These are phyloP conservation scores for Agonopterix heracliana DNA, from an alignment of 2,888 invertebrate genomes.

Conservation along the genomic window DNA sequence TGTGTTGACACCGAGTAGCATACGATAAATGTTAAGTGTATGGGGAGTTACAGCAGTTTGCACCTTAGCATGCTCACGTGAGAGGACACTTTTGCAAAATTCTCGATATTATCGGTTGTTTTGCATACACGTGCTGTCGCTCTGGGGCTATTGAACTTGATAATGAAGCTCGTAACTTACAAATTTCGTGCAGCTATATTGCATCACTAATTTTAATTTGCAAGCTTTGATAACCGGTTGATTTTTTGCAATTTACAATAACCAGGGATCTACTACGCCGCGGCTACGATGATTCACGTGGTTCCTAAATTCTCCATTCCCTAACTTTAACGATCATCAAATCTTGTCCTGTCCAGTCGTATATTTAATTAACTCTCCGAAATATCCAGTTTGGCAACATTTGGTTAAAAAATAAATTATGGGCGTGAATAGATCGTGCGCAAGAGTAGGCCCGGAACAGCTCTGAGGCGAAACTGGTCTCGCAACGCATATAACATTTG, in stretches of 20 bases:
- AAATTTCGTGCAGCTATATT: conserved; percentile 55
- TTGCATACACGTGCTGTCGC: conserved; percentile 73
- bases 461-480: conserved; percentile 66
- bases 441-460: conserved; percentile 66
- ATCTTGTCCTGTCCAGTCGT: conserved; percentile 18
- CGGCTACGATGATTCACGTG: conserved; percentile 27
- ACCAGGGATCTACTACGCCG: background rate
- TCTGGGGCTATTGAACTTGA: conserved; percentile 74
- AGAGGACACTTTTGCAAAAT: conserved; percentile 59
- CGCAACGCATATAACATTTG: conserved; percentile 66
- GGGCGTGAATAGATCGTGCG: conserved; percentile 54
- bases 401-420: conserved; percentile 45
- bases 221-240: conserved; percentile 1
- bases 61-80: conserved; percentile 50
- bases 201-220: conserved; percentile 59
- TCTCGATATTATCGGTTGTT: conserved; percentile 39
- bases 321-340: conserved; percentile 8
- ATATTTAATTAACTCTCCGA: conserved; percentile 31
- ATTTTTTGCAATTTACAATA: background rate
- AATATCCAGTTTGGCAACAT: conserved; percentile 50
- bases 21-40: conserved; percentile 56
- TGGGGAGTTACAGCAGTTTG: conserved; percentile 45
- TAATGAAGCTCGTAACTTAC: conserved; percentile 65
- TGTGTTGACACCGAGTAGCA: conserved; percentile 57
- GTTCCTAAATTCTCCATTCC: background rate